phyloP scores from a whole-genome alignment of 2,888 invertebrate species.

The Baccha elongata region DNA sequence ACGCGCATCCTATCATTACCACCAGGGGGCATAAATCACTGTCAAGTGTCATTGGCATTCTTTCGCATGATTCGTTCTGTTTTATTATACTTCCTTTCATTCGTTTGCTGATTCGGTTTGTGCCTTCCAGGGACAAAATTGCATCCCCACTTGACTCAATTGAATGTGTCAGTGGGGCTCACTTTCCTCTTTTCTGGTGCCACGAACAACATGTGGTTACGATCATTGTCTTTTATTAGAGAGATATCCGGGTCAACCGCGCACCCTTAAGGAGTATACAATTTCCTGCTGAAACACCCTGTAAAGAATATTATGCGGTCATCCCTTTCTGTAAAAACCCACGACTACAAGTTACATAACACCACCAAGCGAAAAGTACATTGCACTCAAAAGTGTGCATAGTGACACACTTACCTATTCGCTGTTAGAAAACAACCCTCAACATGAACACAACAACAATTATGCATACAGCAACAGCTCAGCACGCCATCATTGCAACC shows the following conservation, averaged over 20 bases:
- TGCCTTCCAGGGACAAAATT: conserved; percentile 50
- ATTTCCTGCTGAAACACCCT: conserved; percentile 21
- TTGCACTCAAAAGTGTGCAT: conserved; percentile 57
- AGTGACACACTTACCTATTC: conserved; percentile 59
- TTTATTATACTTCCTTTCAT: conserved; percentile 8
- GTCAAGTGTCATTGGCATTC: conserved; percentile 81
- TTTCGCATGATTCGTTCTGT: conserved; percentile 23
- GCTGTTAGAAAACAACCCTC: conserved; percentile 23
- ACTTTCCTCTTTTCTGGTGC: not conserved
- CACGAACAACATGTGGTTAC: conserved; percentile 66
- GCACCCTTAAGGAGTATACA: conserved; percentile 13
- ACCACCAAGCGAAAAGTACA: conserved; percentile 41
- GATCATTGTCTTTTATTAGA: conserved; percentile 68
- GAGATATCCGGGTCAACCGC: conserved; percentile 41
- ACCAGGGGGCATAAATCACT: conserved; percentile 81
- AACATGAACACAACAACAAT: conserved; percentile 6
- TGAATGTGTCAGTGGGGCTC: not conserved
- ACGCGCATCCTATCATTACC: conserved; percentile 78
- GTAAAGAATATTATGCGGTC: conserved; percentile 58
- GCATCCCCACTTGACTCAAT: conserved; percentile 32
- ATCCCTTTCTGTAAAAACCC: conserved; percentile 32
- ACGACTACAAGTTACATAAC: conserved; percentile 65
- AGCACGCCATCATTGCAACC: not conserved
- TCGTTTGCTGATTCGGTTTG: conserved; percentile 15
- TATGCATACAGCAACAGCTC: conserved; percentile 40